These are phyloP conservation scores for Drosophila rellima DNA, from an alignment of 2,888 invertebrate genomes.

Conservation along the genomic window DNA sequence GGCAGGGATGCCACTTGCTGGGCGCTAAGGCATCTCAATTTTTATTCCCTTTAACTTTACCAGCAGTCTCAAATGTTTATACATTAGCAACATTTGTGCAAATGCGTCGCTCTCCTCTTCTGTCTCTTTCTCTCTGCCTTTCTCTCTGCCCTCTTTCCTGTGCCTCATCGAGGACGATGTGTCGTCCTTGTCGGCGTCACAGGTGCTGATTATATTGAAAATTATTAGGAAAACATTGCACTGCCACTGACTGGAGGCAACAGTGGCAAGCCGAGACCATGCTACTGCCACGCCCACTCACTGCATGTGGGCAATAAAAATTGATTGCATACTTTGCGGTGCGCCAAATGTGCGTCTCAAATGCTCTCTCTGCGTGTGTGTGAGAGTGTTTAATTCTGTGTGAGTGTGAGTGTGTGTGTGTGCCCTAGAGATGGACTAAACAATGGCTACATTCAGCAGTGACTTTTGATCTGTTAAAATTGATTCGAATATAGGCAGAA, in stretches of 20 bases:
- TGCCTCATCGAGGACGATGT: slow-evolving; percentile 1
- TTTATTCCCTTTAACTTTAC: slow-evolving; percentile 53
- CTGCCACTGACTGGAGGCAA: slow-evolving; percentile 24
- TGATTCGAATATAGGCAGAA: no score
- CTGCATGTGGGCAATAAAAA: slow-evolving; percentile 75
- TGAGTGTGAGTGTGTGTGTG: slow-evolving; percentile 3
- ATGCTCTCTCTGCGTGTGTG: not conserved
- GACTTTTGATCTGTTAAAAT: not conserved
- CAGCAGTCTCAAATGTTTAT: slow-evolving; percentile 69
- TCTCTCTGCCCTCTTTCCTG: no score
- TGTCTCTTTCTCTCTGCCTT: not conserved
- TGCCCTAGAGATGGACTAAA: slow-evolving; percentile 8
- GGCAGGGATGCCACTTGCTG: slow-evolving; percentile 28
- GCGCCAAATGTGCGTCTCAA: slow-evolving; percentile 56
- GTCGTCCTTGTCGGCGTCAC: slow-evolving; percentile 55
- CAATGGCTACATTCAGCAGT: not conserved
- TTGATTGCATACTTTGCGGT: slow-evolving; percentile 77
- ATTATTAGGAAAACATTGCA: slow-evolving; percentile 77
- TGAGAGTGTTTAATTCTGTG: slow-evolving; percentile 1
- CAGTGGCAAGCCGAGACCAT: not conserved
- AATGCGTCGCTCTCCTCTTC: slow-evolving; percentile 38
- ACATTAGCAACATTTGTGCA: slow-evolving; percentile 78
- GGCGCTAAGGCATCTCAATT: slow-evolving; percentile 55
- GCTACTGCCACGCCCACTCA: slow-evolving; percentile 28
- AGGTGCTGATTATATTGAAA: slow-evolving; percentile 80